A percentile compares a stretch with the other conserved stretches of the same genome.
These are phyloP conservation scores for Zosterops pallidus DNA, from an alignment of 2,113 vertebrate genomes.

Conservation along the genomic window DNA sequence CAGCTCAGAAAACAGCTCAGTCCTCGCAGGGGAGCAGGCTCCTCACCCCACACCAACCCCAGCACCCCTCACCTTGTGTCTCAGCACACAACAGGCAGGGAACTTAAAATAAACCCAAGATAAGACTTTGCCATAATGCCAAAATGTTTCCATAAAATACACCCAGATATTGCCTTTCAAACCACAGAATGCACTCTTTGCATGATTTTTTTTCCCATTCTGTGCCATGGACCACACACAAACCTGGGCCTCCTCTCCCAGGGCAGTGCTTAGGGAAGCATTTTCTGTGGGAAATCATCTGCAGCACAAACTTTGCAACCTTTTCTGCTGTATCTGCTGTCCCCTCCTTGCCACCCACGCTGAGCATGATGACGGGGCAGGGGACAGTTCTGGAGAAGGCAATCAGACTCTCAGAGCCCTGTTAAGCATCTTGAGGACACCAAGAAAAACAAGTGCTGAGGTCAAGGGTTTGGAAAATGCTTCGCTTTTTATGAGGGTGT, in stretches of 20 bases:
- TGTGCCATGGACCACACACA: background rate
- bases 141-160: no score
- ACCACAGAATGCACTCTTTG: background rate
- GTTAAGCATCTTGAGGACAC: background rate
- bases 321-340: background rate
- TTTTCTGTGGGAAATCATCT: background rate
- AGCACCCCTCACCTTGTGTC: accelerated
- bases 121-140: no score
- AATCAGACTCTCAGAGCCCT: background rate
- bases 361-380: background rate
- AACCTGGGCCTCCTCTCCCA: background rate
- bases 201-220: background rate
- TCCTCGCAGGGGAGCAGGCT: accelerated
- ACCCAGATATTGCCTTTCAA: background rate
- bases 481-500: background rate
- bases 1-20: background rate
- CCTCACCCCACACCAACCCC: background rate
- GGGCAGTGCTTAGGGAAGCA: background rate
- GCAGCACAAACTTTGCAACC: background rate
- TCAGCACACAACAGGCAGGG: background rate
- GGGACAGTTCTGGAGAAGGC: background rate
- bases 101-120: background rate
- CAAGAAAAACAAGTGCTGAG: background rate
- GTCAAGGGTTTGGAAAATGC: background rate
- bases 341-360: background rate